Evolutionary conservation across 2,888 invertebrate species (phyloP).

Genomic region (Leptinotarsa tumamoca): DNA sequence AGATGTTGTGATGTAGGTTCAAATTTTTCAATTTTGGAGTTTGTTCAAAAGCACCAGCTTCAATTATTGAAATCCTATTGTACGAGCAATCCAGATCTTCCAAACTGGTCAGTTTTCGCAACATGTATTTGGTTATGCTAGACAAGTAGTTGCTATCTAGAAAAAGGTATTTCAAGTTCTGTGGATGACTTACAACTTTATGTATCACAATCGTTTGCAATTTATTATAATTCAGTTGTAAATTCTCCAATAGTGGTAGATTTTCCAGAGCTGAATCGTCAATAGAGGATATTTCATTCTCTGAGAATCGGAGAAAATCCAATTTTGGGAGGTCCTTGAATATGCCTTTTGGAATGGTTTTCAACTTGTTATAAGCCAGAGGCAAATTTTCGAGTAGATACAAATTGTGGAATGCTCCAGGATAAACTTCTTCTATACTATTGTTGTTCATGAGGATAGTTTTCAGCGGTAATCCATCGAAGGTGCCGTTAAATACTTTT

Average conservation of each 20-base stretch:
- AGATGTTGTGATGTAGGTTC: too few species aligned
- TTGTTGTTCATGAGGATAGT: slow-evolving; percentile 30
- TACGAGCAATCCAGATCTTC: too few species aligned
- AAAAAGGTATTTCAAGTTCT: too few species aligned
- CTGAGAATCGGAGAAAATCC: slow-evolving; percentile 29
- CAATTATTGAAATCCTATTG: too few species aligned
- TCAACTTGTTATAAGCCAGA: slow-evolving; percentile 35
- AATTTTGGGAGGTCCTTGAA: slow-evolving; percentile 36
- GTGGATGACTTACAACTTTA: not conserved
- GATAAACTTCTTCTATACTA: slow-evolving; percentile 31
- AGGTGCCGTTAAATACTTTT: slow-evolving; percentile 22
- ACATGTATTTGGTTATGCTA: too few species aligned
- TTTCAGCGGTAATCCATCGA: slow-evolving; percentile 36
- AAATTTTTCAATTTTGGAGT: too few species aligned
- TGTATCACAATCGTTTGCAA: not conserved
- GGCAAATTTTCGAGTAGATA: slow-evolving; percentile 30
- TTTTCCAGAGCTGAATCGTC: slow-evolving; percentile 36
- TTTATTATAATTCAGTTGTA: slow-evolving; percentile 11
- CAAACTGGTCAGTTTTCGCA: too few species aligned
- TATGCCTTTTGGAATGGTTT: slow-evolving; percentile 30
- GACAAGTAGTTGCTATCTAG: too few species aligned
- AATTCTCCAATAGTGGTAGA: slow-evolving; percentile 33
- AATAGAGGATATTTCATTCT: slow-evolving; percentile 38
- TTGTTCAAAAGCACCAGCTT: too few species aligned
- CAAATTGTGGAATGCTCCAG: slow-evolving; percentile 39